Base-by-base conservation (phyloP, 2,888 invertebrate genomes). In the Sinopyrophorus schimmeli region DNA sequence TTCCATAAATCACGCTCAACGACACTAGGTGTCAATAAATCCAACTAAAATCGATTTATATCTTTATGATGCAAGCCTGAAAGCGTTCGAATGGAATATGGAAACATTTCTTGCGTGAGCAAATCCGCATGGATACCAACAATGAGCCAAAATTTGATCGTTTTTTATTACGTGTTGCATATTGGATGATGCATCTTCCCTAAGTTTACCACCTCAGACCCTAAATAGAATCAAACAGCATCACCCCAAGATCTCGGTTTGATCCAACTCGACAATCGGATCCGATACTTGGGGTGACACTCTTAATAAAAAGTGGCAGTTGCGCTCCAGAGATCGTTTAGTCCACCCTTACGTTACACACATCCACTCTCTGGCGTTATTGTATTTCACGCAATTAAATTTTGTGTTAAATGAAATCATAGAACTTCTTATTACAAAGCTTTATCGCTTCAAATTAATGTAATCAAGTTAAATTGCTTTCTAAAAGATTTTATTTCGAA, bases 281-380 rank as follows among this genome's bases (percentile, higher is more conserved):
- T 64, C 62, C 63, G 60, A 63, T 64, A 59, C 61, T 61, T 65
- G 60, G 66, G 69, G 67, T 66, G 67, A 64, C 66, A 64, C 67
- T 68, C 66, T 65, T 68, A 67, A 68, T 69, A 70, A 70, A 69
- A 70, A 67, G 64, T 67, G 67, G 64, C 69, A 68, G 68, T 68
- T 69, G 68, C 62, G 61, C 65, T 58, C 60, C 60, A 57, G 55
- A 58, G 60, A 60, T 60, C 61, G 63, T 62, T 68, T 66, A 65
- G 60, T 58, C 57, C 62, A 65, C 65, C 66, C 69, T 64, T 64
- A 64, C 62, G 58, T 57, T 60, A 53, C 58, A 61, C 62, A 58
- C 34, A 55, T 52, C 47, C 54, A 53, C 49, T 60, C 62, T 55
- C 54, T 62, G 58, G 54, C 47, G 54, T 67, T 63, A 67, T 67